phyloP scores from a whole-genome alignment of 2,797 vertebrate species.

The Chaunax sp. region DNA sequence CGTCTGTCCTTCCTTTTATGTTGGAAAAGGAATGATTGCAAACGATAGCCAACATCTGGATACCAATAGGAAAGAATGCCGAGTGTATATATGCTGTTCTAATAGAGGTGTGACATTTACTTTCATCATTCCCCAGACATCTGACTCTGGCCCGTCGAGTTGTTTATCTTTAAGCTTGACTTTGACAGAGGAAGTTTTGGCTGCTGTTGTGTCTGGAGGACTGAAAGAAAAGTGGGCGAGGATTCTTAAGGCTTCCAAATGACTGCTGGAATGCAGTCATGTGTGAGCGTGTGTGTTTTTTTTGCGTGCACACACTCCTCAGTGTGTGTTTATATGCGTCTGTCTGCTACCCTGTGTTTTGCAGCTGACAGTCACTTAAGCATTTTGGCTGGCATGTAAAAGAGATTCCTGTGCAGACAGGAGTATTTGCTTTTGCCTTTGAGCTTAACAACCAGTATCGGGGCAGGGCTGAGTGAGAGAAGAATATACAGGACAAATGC shows the following conservation, averaged over 20 bases:
- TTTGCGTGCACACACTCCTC: slow-evolving; percentile 14
- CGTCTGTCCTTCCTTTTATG: neutral
- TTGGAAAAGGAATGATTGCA: neutral
- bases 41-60: slow-evolving; percentile 59
- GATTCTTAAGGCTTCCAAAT: slow-evolving; percentile 54
- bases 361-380: slow-evolving; percentile 69
- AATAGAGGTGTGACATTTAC: slow-evolving; percentile 56
- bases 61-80: slow-evolving; percentile 50
- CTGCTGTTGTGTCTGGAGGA: slow-evolving; percentile 78
- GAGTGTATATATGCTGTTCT: slow-evolving; percentile 42
- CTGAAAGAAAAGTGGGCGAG: slow-evolving; percentile 70
- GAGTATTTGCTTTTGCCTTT: slow-evolving; percentile 67
- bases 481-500: slow-evolving; percentile 6
- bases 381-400: slow-evolving; percentile 67
- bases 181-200: slow-evolving; percentile 65
- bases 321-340: slow-evolving; percentile 53
- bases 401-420: slow-evolving; percentile 66
- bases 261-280: slow-evolving; percentile 68
- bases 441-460: slow-evolving; percentile 50
- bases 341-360: slow-evolving; percentile 68
- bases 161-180: slow-evolving; percentile 66
- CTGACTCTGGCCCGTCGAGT: slow-evolving; percentile 43
- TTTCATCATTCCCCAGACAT: slow-evolving; percentile 49
- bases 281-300: slow-evolving; percentile 59
- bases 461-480: slow-evolving; percentile 38